A percentile compares a stretch with the other conserved stretches of the same genome.
Conservation (phyloP, 2,888 invertebrate species). For the Teinopalpus imperialis region DNA sequence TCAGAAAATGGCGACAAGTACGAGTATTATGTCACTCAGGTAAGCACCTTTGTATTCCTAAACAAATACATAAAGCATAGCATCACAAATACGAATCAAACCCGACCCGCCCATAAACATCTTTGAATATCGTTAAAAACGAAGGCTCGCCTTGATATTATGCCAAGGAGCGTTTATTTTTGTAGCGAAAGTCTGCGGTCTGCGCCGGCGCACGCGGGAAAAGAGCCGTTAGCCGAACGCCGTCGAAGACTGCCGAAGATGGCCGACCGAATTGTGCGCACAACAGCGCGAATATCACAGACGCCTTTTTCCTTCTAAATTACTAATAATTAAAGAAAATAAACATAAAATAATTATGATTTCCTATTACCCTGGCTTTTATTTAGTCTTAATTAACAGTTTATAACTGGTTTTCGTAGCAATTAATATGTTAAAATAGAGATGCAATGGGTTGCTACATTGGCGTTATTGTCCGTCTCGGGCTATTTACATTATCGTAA, state of each 20-base stretch:
- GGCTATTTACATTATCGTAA: conserved; percentile 64
- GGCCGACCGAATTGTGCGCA: conserved; percentile 53
- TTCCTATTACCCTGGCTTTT: conserved; percentile 27
- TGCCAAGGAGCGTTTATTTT: conserved; percentile 80
- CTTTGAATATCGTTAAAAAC: conserved; percentile 60
- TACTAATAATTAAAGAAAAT: background rate
- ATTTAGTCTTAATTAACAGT: background rate
- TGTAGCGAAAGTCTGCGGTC: conserved; percentile 76
- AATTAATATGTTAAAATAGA: background rate
- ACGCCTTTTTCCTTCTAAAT: conserved; percentile 27
- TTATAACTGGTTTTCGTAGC: background rate
- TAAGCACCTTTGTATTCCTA: conserved; percentile 9
- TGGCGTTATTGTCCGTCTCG: conserved; percentile 43
- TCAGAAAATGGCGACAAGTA: background rate
- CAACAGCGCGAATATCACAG: conserved; percentile 49
- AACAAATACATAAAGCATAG: conserved; percentile 21
- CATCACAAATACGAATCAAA: conserved; percentile 18
- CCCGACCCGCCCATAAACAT: conserved; percentile 63
- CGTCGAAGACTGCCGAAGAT: conserved; percentile 60
- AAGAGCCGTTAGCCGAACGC: conserved; percentile 73
- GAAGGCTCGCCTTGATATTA: conserved; percentile 77
- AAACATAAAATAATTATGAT: background rate
- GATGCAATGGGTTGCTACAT: conserved; percentile 38
- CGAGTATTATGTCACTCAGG: too few relatives aligned
- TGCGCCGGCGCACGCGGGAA: conserved; percentile 55